Conservation (phyloP, 1,140 invertebrate genomes). For the Zelostemma sp. region DNA sequence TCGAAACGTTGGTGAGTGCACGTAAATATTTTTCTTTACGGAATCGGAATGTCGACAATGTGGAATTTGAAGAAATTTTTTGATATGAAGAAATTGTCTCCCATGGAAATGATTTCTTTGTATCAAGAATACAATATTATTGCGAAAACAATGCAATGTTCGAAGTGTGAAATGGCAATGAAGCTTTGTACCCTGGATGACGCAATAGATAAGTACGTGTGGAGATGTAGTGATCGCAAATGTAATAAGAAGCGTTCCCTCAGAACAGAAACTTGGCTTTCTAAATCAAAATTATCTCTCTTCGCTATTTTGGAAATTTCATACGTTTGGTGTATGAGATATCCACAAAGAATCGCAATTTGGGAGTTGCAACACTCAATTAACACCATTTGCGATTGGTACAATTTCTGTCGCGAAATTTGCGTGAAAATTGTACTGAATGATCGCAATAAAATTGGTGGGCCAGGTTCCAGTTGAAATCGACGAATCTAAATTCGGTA, state of each 20-base stretch:
- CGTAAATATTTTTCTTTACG: no score
- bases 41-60: no score
- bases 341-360: background rate
- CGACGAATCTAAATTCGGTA: slow-evolving; percentile 46
- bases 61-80: background rate
- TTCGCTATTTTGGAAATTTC: background rate
- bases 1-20: no score
- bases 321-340: background rate
- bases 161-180: background rate
- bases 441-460: slow-evolving; percentile 16
- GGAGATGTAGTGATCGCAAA: slow-evolving; percentile 1
- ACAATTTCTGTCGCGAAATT: slow-evolving; percentile 16
- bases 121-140: background rate
- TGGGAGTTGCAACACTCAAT: background rate
- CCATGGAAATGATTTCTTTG: background rate
- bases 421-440: background rate
- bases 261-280: background rate
- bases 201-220: slow-evolving; percentile 2
- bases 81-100: background rate
- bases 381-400: slow-evolving; percentile 14
- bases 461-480: slow-evolving; percentile 37
- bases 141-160: background rate
- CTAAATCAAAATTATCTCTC: background rate
- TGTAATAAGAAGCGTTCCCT: background rate
- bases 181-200: background rate